A percentile compares a stretch with the other conserved stretches of the same genome.
These are phyloP conservation scores for Tachysurus vachellii DNA, from an alignment of 2,113 vertebrate genomes.

Conservation along the genomic window DNA sequence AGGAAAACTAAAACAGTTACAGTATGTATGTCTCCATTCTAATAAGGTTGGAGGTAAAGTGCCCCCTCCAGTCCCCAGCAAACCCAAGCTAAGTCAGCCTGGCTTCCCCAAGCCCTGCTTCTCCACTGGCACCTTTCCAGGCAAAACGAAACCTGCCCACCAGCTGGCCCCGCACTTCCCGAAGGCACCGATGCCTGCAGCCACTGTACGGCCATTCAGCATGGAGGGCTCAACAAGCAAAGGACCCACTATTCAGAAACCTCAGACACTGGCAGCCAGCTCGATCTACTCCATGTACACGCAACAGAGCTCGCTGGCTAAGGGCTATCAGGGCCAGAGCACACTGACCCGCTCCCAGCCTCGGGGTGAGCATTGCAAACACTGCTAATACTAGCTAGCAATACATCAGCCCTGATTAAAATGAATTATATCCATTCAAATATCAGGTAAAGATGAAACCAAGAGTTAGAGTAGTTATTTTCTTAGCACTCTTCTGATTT, in stretches of 20 bases:
- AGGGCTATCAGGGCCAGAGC: slow-evolving; percentile 83
- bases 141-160: slow-evolving; percentile 70
- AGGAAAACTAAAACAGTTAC: neutral
- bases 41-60: slow-evolving; percentile 76
- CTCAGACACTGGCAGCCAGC: slow-evolving; percentile 85
- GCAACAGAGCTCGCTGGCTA: slow-evolving; percentile 79
- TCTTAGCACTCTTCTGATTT: neutral
- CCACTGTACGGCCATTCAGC: slow-evolving; percentile 86
- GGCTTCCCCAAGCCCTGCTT: slow-evolving; percentile 69
- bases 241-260: slow-evolving; percentile 78
- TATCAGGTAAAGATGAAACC: neutral
- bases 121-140: slow-evolving; percentile 69
- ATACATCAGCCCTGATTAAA: neutral
- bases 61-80: slow-evolving; percentile 84
- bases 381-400: neutral
- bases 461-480: neutral
- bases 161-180: slow-evolving; percentile 54
- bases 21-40: slow-evolving; percentile 41
- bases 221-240: slow-evolving; percentile 76
- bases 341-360: slow-evolving; percentile 78
- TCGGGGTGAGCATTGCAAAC: slow-evolving; percentile 66
- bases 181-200: slow-evolving; percentile 67
- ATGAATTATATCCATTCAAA: neutral
- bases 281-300: slow-evolving; percentile 98
- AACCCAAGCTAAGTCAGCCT: slow-evolving; percentile 80